Evolutionary conservation across 2,797 vertebrate species (phyloP).

Genomic region (Cynopterus sphinx): DNA sequence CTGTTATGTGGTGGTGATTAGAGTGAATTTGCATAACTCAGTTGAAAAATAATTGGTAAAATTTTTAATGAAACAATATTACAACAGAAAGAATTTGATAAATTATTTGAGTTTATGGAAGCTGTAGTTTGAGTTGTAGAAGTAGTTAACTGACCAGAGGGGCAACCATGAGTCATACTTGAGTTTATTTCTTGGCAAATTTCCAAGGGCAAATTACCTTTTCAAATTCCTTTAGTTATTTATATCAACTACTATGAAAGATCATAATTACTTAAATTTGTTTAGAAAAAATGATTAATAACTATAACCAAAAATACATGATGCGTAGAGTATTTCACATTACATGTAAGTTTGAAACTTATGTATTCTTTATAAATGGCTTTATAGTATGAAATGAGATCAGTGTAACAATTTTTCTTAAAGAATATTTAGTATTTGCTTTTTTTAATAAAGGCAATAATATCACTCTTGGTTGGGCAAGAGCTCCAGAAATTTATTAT

Average conservation of each 20-base stretch:
- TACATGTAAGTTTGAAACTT: neutral
- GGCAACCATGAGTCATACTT: neutral
- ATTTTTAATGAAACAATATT: neutral
- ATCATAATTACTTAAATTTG: constrained; percentile 55
- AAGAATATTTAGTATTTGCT: neutral
- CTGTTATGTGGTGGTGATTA: neutral
- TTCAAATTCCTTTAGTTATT: constrained; percentile 47
- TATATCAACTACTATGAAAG: constrained; percentile 34
- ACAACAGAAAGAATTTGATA: neutral
- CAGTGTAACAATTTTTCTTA: neutral
- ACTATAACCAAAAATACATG: neutral
- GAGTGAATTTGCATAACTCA: neutral
- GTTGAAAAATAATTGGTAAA: neutral
- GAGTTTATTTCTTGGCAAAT: constrained; percentile 21
- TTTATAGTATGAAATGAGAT: neutral
- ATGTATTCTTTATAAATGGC: neutral
- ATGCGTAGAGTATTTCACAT: neutral
- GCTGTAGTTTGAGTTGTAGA: neutral
- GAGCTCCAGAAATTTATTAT: neutral
- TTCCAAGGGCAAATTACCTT: neutral
- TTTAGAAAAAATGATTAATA: constrained; percentile 57
- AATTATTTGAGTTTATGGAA: neutral
- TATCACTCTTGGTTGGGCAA: neutral
- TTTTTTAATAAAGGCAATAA: neutral
- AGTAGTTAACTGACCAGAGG: neutral